phyloP scores from a whole-genome alignment of 1,140 invertebrate genomes.

The Cepaea nemoralis region DNA sequence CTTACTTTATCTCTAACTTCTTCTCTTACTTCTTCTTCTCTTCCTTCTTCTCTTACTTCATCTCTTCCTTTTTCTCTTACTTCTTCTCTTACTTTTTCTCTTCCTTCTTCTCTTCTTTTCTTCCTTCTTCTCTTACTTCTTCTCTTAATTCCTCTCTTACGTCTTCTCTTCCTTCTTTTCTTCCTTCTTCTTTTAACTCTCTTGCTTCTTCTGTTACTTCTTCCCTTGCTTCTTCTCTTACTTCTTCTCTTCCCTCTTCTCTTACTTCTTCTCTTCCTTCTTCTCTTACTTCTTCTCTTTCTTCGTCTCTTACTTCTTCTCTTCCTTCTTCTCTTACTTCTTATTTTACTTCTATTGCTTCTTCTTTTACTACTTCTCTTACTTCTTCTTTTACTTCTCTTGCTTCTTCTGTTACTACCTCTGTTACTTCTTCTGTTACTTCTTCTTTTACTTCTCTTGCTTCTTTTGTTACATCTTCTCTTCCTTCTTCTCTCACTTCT shows the following conservation, averaged over 20 bases:
- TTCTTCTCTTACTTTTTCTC: neutral
- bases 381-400: slow-evolving; percentile 18
- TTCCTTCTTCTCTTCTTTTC: neutral
- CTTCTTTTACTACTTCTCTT: slow-evolving; percentile 9
- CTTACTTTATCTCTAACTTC: neutral
- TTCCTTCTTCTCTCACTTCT: neutral
- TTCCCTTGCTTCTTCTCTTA: too few relatives aligned
- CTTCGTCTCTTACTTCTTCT: too few relatives aligned
- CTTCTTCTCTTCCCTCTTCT: too few relatives aligned
- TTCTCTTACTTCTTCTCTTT: too few relatives aligned
- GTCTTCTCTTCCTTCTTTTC: slow-evolving; percentile 12
- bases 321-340: too few relatives aligned
- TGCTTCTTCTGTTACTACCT: slow-evolving; percentile 4
- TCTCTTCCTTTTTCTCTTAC: neutral
- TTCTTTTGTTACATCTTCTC: too few relatives aligned
- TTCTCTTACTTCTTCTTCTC: neutral
- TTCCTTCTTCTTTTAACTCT: slow-evolving; percentile 11
- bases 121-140: neutral
- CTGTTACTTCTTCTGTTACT: too few relatives aligned
- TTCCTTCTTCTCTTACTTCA: neutral
- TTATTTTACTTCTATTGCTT: slow-evolving; percentile 19
- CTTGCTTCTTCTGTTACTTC: too few relatives aligned
- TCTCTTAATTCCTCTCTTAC: neutral
- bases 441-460: too few relatives aligned
- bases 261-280: too few relatives aligned